phyloP scores from a whole-genome alignment of 2,797 vertebrate genomes.

The Acrocephalus scirpaceus region DNA sequence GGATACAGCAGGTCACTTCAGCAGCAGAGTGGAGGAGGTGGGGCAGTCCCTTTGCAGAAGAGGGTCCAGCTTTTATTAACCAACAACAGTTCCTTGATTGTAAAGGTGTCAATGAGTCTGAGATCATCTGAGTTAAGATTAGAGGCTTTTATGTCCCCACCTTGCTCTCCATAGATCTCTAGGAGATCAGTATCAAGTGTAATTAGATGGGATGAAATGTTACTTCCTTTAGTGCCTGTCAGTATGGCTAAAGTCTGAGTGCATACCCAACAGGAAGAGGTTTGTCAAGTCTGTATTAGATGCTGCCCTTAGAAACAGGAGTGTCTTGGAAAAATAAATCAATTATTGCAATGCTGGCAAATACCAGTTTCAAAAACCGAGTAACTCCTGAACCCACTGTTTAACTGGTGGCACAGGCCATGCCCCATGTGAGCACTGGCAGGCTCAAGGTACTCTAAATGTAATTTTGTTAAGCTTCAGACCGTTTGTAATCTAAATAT shows the following conservation, averaged over 20 bases:
- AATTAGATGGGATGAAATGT: neutral
- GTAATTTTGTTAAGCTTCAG: neutral
- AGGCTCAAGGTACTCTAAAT: neutral
- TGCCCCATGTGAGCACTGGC: rapidly evolving
- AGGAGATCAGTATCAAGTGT: neutral
- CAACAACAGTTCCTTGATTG: neutral
- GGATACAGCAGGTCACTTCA: neutral
- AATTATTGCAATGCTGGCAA: neutral
- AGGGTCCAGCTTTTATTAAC: neutral
- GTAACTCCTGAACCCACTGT: neutral
- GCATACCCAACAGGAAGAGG: neutral
- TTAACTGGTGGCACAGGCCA: neutral
- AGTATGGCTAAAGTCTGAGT: neutral
- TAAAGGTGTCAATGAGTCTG: neutral
- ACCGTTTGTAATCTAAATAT: neutral
- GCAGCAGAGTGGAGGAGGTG: neutral
- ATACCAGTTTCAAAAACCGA: neutral
- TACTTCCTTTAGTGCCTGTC: neutral
- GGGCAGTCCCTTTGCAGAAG: neutral
- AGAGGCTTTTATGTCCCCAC: neutral
- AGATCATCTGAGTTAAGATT: neutral
- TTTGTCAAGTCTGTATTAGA: neutral
- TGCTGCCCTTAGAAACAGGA: neutral
- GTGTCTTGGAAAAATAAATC: constrained; percentile 1
- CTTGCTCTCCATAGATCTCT: neutral